Percentiles rank a stretch among this genome's conserved stretches.
These are phyloP conservation scores for Hetaerina titia DNA, from an alignment of 2,888 invertebrate species.

Conservation along the genomic window DNA sequence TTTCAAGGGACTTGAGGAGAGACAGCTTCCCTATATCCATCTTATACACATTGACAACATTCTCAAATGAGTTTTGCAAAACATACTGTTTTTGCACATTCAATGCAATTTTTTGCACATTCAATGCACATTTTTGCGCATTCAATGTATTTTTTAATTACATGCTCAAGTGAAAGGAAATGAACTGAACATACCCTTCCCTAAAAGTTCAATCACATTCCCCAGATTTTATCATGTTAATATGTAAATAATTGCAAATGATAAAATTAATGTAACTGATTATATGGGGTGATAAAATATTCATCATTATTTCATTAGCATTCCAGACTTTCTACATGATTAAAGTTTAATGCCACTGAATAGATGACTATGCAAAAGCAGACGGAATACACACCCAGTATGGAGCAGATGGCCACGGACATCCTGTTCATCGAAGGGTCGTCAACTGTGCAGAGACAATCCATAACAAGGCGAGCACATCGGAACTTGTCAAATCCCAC, in stretches of 20 bases:
- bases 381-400: slow-evolving; percentile 78
- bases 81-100: too few relatives aligned
- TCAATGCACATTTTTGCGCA: too few relatives aligned
- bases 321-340: neutral
- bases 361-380: neutral
- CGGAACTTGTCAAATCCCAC: slow-evolving; percentile 83
- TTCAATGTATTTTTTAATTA: too few relatives aligned
- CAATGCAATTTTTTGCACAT: too few relatives aligned
- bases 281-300: neutral
- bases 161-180: too few relatives aligned
- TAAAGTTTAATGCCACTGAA: neutral
- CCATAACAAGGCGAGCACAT: slow-evolving; percentile 85
- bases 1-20: too few relatives aligned
- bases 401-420: slow-evolving; percentile 89
- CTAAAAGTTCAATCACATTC: too few relatives aligned
- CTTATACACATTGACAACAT: too few relatives aligned
- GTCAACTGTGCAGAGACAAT: slow-evolving; percentile 84
- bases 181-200: too few relatives aligned
- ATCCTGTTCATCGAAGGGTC: slow-evolving; percentile 86
- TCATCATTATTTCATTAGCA: neutral
- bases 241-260: neutral
- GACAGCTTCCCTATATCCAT: too few relatives aligned
- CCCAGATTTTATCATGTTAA: neutral
- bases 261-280: neutral
- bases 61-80: too few relatives aligned